Evolutionary conservation across 2,113 vertebrate genomes (phyloP).

Genomic region (Nothobranchius furzeri): DNA sequence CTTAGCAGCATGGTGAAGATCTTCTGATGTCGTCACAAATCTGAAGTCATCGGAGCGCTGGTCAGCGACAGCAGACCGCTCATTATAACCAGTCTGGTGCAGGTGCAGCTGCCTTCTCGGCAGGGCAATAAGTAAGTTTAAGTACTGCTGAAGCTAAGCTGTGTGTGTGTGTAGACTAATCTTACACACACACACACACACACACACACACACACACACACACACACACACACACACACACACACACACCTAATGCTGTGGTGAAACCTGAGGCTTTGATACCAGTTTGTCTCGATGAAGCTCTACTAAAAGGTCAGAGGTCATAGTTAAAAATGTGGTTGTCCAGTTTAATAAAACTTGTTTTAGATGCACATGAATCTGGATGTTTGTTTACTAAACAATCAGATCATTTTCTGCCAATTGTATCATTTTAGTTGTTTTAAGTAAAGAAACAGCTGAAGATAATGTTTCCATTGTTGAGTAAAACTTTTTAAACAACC

Average conservation of each 20-base stretch:
- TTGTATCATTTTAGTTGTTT: no score
- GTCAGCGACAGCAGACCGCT: not conserved
- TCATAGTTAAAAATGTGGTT: not conserved
- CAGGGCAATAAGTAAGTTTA: conserved; percentile 17
- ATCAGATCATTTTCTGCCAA: no score
- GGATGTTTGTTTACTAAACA: no score
- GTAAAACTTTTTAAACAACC: no score
- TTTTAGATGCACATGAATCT: not conserved
- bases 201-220: conserved; percentile 43
- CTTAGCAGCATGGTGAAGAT: conserved; percentile 28
- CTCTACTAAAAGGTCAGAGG: not conserved
- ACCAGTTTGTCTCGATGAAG: not conserved
- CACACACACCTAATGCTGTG: conserved; percentile 52
- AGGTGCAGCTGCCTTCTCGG: not conserved
- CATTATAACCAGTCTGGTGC: not conserved
- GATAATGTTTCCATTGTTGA: no score
- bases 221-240: conserved; percentile 36
- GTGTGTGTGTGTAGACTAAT: conserved; percentile 53
- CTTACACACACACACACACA: conserved; percentile 51
- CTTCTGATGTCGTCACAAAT: conserved; percentile 19
- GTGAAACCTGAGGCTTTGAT: not conserved
- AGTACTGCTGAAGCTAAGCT: conserved; percentile 61
- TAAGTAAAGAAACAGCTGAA: no score
- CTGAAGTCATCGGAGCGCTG: conserved; percentile 1
- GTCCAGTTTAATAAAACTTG: not conserved